Percentiles rank a stretch among this genome's conserved stretches.
Evolutionary conservation across 2,888 invertebrate genomes (phyloP).

Genomic region (Liodrosophila aerea): DNA sequence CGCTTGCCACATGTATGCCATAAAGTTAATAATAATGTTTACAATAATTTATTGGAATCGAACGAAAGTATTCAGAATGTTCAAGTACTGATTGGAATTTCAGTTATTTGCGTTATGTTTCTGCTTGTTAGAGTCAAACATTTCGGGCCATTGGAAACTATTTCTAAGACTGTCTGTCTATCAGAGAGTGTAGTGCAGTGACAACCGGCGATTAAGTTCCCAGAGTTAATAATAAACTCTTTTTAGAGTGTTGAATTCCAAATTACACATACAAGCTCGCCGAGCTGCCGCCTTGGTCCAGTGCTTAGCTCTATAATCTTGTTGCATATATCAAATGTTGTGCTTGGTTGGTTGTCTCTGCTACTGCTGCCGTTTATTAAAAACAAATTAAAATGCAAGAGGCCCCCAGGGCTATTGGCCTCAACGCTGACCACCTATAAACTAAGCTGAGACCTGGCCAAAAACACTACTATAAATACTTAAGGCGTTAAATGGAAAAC

Average conservation of each 20-base stretch:
- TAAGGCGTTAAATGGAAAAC: constrained; percentile 71
- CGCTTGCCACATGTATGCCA: constrained; percentile 17
- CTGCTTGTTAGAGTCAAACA: neutral
- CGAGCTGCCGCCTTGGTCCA: constrained; percentile 46
- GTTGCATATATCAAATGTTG: constrained; percentile 69
- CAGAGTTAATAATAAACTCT: constrained; percentile 54
- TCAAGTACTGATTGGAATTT: neutral
- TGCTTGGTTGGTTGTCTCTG: constrained; percentile 32
- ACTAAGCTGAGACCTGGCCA: constrained; percentile 30
- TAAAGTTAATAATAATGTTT: constrained; percentile 23
- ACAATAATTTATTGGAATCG: constrained; percentile 10
- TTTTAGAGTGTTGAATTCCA: constrained; percentile 69
- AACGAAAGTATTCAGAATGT: constrained; percentile 1
- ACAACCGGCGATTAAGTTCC: constrained; percentile 47
- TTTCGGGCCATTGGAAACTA: constrained; percentile 8
- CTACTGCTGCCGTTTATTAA: constrained; percentile 61
- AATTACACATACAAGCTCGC: constrained; percentile 60
- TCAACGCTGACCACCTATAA: constrained; percentile 73
- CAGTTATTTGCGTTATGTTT: constrained; percentile 16
- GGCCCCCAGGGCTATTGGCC: constrained; percentile 65
- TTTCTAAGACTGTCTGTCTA: constrained; percentile 21
- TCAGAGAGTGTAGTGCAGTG: constrained; percentile 28
- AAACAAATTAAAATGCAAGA: constrained; percentile 71
- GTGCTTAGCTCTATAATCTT: constrained; percentile 58
- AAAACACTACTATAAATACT: constrained; percentile 29